Base-by-base conservation (phyloP, 2,888 invertebrate species). In the Thysanoteuthis rhombus region DNA sequence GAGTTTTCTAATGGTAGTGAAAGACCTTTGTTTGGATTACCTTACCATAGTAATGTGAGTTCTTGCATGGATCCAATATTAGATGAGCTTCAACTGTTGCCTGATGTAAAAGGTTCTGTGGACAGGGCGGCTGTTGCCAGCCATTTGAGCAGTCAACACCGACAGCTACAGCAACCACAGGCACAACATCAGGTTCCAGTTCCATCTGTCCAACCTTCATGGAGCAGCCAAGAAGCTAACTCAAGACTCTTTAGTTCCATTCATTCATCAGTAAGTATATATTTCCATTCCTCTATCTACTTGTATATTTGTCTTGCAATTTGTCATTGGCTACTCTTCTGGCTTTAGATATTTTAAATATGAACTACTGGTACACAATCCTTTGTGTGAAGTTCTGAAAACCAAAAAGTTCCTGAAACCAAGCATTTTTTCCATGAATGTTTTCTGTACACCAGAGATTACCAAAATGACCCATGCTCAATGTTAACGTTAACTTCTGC, bases 191-290 rank as follows among this genome's bases (percentile, higher is more conserved):
- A 92, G 92, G 92, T 92, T 92, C 92, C 92, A 40, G 92, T 92
- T n/a, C 92, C 92, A 42, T 45, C 92, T 22, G 92, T 92, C 92
- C 92, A 92, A 92, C 40, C 92, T 45, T 92, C 92, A n/a, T 92
- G 92, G 92, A 92, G 92, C 92, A 92, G 92, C 45, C 92, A 92
- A 45, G 92, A 92, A 92, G 45, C 92, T 8, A 92, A 92, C 45
- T 45, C 92, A 19, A 92, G 92, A 92, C 42, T 92, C 39, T 92
- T 92, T 45, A 45, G 92, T 92, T 92, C 92, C 45, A 92, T 92
- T 92, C 92, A 92, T 45, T 45, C 92, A n/a, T 92, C 92, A 28
- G 92, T 92, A 92, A 45, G 92, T 92, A 40, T 40, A 39, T 28
- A 90, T 32, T 40, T 90, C 36, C 22, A 0, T 52, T 52, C 22